Evolutionary conservation across 2,797 vertebrate species (phyloP).

Genomic region (Neosilurus mollespiculum): DNA sequence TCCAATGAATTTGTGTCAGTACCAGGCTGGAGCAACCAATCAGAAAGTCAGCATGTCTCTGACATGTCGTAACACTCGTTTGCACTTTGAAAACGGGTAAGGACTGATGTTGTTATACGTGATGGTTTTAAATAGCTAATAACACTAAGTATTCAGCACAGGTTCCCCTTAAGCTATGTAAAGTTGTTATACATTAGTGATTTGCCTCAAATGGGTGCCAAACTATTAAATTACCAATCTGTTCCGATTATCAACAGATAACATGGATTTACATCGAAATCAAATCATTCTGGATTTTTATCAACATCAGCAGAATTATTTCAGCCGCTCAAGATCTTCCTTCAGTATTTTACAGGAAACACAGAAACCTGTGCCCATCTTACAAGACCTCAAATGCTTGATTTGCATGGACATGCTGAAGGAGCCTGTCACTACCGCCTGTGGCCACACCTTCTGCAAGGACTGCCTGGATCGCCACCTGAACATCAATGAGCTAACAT

Average conservation of each 20-base stretch:
- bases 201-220: neutral
- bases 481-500: fast-evolving
- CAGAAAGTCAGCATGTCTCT: too few species aligned
- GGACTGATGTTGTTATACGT: too few species aligned
- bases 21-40: too few species aligned
- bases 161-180: neutral
- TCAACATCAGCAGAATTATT: neutral
- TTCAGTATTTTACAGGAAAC: neutral
- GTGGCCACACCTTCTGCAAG: conserved; percentile 70
- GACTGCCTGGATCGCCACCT: conserved; percentile 25
- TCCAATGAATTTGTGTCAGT: too few species aligned
- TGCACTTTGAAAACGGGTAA: too few species aligned
- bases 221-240: neutral
- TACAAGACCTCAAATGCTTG: conserved; percentile 58
- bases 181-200: neutral
- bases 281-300: too few species aligned
- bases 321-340: neutral
- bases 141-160: too few species aligned
- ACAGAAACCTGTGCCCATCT: neutral
- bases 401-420: conserved; percentile 60
- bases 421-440: conserved; percentile 63
- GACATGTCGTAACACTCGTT: too few species aligned
- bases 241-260: neutral
- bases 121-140: too few species aligned
- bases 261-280: too few species aligned